These are phyloP conservation scores for Athalia rosae DNA, from an alignment of 2,888 invertebrate species.

Conservation along the genomic window DNA sequence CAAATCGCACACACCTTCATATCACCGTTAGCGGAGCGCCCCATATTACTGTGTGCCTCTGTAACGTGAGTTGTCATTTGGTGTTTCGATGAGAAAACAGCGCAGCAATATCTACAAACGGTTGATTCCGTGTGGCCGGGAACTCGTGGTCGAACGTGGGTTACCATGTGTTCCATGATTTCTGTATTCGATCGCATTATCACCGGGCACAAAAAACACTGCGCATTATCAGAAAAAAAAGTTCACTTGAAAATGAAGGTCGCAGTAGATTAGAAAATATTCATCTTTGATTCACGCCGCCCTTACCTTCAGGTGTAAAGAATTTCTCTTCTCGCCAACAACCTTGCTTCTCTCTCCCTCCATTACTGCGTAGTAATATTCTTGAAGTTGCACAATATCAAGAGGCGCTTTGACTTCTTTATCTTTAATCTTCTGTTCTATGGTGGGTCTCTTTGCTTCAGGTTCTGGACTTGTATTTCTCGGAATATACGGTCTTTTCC, in stretches of 20 bases:
- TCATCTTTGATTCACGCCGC: background rate
- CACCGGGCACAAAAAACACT: conserved; percentile 68
- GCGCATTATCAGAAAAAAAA: conserved; percentile 13
- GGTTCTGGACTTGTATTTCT: conserved; percentile 74
- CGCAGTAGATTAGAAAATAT: background rate
- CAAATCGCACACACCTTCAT: conserved; percentile 77
- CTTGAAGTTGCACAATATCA: conserved; percentile 64
- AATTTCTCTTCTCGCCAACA: conserved; percentile 60
- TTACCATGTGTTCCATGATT: conserved; percentile 70
- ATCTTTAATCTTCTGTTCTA: conserved; percentile 55
- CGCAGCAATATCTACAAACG: conserved; percentile 70
- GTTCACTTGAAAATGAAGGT: too few species aligned
- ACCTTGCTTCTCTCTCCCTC: conserved; percentile 62
- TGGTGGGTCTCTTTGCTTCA: conserved; percentile 57
- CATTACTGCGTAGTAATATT: conserved; percentile 69
- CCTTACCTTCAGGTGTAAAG: conserved; percentile 65
- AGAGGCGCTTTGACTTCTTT: conserved; percentile 54
- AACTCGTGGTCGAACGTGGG: conserved; percentile 68
- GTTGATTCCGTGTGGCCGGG: conserved; percentile 67
- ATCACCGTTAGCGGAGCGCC: conserved; percentile 62
- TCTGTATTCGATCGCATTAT: conserved; percentile 68
- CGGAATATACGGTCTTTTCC: conserved; percentile 68
- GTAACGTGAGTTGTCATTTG: conserved; percentile 68
- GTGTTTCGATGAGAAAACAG: conserved; percentile 68
- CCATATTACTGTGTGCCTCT: conserved; percentile 70